Percentiles rank a stretch among this genome's conserved stretches.
Conservation (phyloP, 2,797 vertebrate species). For the Caiman crocodilus region DNA sequence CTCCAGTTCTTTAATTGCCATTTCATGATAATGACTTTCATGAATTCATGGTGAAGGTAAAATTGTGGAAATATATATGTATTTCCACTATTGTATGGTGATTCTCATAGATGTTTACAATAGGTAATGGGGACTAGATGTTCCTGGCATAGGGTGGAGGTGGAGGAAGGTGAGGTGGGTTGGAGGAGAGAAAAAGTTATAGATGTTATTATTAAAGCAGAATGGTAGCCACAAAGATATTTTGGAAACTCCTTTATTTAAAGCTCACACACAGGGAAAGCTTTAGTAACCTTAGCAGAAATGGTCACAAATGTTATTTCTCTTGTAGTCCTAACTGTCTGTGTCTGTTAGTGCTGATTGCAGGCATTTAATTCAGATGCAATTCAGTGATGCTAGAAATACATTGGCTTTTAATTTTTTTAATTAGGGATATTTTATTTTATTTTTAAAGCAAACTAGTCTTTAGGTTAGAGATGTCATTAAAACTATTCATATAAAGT, state of each 20-base stretch:
- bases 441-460: slow-evolving; percentile 10
- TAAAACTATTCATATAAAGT: slow-evolving; percentile 36
- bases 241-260: not conserved
- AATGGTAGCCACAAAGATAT: not conserved
- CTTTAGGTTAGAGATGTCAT: slow-evolving; percentile 12
- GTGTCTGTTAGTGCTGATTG: slow-evolving; percentile 6
- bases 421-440: slow-evolving; percentile 14
- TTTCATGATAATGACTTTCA: too few species aligned
- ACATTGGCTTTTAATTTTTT: not conserved
- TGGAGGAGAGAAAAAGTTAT: too few species aligned
- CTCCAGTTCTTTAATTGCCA: too few species aligned
- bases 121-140: too few species aligned
- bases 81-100: too few species aligned
- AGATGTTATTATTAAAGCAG: too few species aligned
- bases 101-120: too few species aligned
- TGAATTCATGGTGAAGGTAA: too few species aligned
- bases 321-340: not conserved
- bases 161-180: too few species aligned
- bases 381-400: slow-evolving; percentile 19
- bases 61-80: too few species aligned
- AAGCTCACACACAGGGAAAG: not conserved
- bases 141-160: too few species aligned
- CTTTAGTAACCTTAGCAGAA: not conserved
- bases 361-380: slow-evolving; percentile 25
- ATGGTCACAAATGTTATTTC: not conserved